Percentiles rank a stretch among this genome's conserved stretches.
These are phyloP conservation scores for Martes martes DNA, from an alignment of 2,113 vertebrate genomes.

Conservation along the genomic window DNA sequence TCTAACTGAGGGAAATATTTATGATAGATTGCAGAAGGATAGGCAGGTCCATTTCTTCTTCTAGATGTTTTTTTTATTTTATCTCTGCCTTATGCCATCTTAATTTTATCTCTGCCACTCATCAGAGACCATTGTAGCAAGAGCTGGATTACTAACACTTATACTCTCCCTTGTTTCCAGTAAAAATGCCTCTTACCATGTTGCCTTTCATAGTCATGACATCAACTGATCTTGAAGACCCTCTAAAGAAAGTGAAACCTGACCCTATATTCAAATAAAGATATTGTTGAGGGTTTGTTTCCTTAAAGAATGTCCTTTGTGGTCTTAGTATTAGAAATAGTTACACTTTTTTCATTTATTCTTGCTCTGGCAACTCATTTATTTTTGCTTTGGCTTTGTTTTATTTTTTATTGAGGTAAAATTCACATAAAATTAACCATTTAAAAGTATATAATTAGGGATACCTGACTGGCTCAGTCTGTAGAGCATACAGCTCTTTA, in stretches of 20 bases:
- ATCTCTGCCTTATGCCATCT: neutral
- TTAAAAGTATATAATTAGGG: neutral
- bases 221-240: neutral
- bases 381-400: neutral
- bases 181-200: neutral
- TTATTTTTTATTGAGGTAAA: neutral
- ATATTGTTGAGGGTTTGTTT: slow-evolving; percentile 11
- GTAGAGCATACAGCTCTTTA: neutral
- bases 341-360: slow-evolving; percentile 1
- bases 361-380: neutral
- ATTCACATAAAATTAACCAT: slow-evolving; percentile 6
- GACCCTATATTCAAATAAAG: neutral
- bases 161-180: neutral
- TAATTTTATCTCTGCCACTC: neutral
- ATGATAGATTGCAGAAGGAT: neutral
- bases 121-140: neutral
- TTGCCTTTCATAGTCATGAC: neutral
- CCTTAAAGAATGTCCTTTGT: slow-evolving; percentile 26
- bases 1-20: neutral
- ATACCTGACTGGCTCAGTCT: neutral
- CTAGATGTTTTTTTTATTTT: neutral
- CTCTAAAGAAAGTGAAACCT: neutral
- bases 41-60: neutral
- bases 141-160: neutral
- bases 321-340: neutral